These are phyloP conservation scores for Serinus canaria DNA, from an alignment of 2,113 vertebrate genomes.

Conservation along the genomic window DNA sequence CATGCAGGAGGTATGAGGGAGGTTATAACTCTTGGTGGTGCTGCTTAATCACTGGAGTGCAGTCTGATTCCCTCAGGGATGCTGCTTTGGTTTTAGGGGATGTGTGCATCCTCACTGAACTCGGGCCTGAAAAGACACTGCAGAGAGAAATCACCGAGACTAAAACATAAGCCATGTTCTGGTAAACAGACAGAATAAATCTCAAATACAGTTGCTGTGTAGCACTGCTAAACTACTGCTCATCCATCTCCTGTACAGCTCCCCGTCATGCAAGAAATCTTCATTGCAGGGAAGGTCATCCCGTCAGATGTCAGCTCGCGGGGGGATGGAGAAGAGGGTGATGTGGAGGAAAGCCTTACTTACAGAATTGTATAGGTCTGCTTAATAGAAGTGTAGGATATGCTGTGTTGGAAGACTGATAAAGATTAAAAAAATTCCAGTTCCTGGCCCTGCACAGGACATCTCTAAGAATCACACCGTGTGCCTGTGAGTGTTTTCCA, in stretches of 20 bases:
- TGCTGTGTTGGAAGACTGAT: background rate
- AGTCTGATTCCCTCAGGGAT: background rate
- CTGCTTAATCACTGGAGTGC: background rate
- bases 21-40: background rate
- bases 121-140: background rate
- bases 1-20: background rate
- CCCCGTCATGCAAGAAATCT: background rate
- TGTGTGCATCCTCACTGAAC: background rate
- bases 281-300: background rate
- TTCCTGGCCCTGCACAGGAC: background rate
- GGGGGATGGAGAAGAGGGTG: accelerated
- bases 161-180: background rate
- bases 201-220: background rate
- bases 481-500: background rate
- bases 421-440: background rate
- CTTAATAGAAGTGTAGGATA: background rate
- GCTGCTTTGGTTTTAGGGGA: background rate
- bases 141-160: background rate
- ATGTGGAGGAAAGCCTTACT: background rate
- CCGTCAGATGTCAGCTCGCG: accelerated
- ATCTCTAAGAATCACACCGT: background rate
- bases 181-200: background rate
- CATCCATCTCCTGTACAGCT: accelerated
- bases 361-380: accelerated
- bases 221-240: background rate